Percentiles rank a stretch among this genome's conserved stretches.
Evolutionary conservation across 2,797 vertebrate genomes (phyloP).

Genomic region (Argyrosomus regius): DNA sequence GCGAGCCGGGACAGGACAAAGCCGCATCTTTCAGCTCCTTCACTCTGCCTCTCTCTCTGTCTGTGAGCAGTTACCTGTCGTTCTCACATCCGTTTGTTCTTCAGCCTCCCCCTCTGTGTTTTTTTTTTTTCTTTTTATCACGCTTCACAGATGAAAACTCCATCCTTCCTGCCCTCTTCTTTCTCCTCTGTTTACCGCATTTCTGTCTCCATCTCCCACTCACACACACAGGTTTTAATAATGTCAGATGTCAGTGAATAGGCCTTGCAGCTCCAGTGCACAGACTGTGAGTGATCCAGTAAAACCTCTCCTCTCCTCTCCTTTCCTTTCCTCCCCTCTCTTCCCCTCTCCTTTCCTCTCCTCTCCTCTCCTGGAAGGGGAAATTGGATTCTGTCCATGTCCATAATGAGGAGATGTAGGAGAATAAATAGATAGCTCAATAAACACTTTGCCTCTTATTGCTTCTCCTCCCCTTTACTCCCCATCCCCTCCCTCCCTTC

Average conservation of each 20-base stretch:
- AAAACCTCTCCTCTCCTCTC: conserved; percentile 52
- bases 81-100: conserved; percentile 22
- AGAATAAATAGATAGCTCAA: conserved; percentile 90
- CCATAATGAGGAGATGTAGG: conserved; percentile 88
- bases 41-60: neutral
- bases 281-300: conserved; percentile 56
- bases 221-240: conserved; percentile 69
- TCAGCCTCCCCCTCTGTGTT: neutral
- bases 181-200: conserved; percentile 41
- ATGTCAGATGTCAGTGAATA: conserved; percentile 75
- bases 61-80: conserved; percentile 55
- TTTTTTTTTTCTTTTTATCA: neutral
- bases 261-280: conserved; percentile 67
- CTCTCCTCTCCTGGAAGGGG: conserved; percentile 70
- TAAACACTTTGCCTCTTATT: conserved; percentile 89
- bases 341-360: conserved; percentile 47
- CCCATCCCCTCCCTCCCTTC: conserved; percentile 54
- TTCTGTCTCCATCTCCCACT: conserved; percentile 34
- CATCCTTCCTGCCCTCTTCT: conserved; percentile 35
- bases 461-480: conserved; percentile 76
- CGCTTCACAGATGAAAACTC: conserved; percentile 47
- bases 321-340: conserved; percentile 37
- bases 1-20: conserved; percentile 70
- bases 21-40: conserved; percentile 39
- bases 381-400: conserved; percentile 88